Percentiles rank a stretch among this genome's conserved stretches.
phyloP scores from a whole-genome alignment of 23 tunicate genomes.

The Corella eumyota region DNA sequence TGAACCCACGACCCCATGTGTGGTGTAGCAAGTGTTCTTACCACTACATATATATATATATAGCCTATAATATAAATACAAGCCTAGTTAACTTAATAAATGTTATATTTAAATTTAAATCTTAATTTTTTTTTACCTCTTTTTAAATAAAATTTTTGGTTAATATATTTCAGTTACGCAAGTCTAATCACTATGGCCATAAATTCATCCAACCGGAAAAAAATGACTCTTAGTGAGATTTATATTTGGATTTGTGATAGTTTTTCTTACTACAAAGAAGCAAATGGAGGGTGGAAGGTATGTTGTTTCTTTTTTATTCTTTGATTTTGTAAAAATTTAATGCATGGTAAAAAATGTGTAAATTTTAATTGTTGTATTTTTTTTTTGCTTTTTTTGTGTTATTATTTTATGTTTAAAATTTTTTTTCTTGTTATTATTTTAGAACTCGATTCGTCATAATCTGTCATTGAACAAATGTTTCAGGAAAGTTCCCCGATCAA shows the following conservation, averaged over 20 bases:
- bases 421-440: conserved; percentile 7
- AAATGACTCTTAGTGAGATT: conserved; percentile 94
- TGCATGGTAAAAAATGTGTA: too few species aligned
- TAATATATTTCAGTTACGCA: conserved; percentile 85
- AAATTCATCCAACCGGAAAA: conserved; percentile 69
- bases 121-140: too few species aligned
- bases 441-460: conserved; percentile 95
- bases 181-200: conserved; percentile 80
- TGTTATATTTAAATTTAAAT: too few species aligned
- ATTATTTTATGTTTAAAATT: background rate
- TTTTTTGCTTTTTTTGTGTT: background rate
- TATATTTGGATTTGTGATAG: conserved; percentile 85
- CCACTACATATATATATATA: too few species aligned
- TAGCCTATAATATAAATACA: too few species aligned
- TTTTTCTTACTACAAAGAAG: conserved; percentile 69
- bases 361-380: too few species aligned
- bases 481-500: conserved; percentile 84
- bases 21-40: too few species aligned
- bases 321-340: background rate
- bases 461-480: conserved; percentile 90
- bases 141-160: too few species aligned
- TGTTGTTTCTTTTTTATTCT: conserved; percentile 1
- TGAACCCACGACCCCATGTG: too few species aligned
- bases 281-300: conserved; percentile 94
- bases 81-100: too few species aligned